Base-by-base conservation (phyloP, 2,888 invertebrate genomes). In the Drosophila kuntzei region DNA sequence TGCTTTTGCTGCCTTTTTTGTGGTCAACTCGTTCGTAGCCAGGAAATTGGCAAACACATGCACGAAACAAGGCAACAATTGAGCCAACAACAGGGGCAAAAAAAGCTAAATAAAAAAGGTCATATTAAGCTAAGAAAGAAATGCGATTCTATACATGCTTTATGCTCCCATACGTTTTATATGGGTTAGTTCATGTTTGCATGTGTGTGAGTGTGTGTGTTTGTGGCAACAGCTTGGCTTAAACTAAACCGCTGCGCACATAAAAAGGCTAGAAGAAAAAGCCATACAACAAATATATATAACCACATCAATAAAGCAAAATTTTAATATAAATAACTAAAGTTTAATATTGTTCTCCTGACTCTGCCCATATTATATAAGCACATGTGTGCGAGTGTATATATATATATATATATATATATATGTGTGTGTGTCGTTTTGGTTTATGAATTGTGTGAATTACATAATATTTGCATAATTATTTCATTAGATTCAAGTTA, bases 261-360 rank as follows among this genome's bases (percentile, higher is more conserved):
- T 78, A 76, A 78, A 74, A 72, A 60, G 51, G 51, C 32, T 47
- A 50, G n/a, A 36, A 34, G 16, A 41, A 51, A 29, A 59, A 59
- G 43, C 43, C 58, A 34, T 43, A 55, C 43, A 55, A 44, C 67
- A 75, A 64, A 77, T 57, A 65, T 60, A 62, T 71, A 68, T 65
- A 78, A 83, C 87, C 79, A 76, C 81, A 87, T 86, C 83, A 84
- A 84, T 84, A 86, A 83, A 83, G 80, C 81, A 80, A 74, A 76
- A 80, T 86, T 84, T 84, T 84, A 84, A 84, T 84, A 84, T 86
- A 84, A 86, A 84, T 86, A 84, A 81, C 80, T 74, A 71, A 74
- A 80, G 76, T 80, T 86, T 81, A 76, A 84, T 83, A 79, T 73
- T 72, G 71, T 61, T 59, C 68, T 27, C 12, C 29, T 59, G 36